Percentiles rank a stretch among this genome's conserved stretches.
phyloP scores from a whole-genome alignment of 2,888 invertebrate genomes.

The Xestia ashworthii region DNA sequence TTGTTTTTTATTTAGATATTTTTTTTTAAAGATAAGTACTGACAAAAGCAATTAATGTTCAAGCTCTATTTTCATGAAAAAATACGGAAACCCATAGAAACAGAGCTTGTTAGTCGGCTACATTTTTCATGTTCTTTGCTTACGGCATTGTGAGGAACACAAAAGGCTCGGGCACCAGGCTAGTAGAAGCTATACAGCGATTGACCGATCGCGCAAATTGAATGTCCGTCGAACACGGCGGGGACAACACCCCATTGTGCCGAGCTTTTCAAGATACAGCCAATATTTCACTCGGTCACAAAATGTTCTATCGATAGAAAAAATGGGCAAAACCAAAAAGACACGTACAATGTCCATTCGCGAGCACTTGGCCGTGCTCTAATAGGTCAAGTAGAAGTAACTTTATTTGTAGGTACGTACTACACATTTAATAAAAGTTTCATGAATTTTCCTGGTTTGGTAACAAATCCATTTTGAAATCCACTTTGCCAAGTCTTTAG shows the following conservation, averaged over 20 bases:
- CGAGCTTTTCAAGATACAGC: slow-evolving; percentile 81
- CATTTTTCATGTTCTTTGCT: slow-evolving; percentile 77
- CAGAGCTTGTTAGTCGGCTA: slow-evolving; percentile 70
- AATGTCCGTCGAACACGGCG: slow-evolving; percentile 84
- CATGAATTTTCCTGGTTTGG: not conserved
- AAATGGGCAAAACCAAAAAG: slow-evolving; percentile 65
- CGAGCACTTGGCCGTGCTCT: slow-evolving; percentile 55
- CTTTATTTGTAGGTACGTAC: slow-evolving; percentile 32
- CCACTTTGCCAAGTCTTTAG: not conserved
- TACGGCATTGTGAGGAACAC: slow-evolving; percentile 82
- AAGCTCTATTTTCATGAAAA: slow-evolving; percentile 37
- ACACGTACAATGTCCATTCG: slow-evolving; percentile 62
- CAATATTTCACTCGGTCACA: slow-evolving; percentile 82
- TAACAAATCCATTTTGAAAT: not conserved
- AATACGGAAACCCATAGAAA: slow-evolving; percentile 56
- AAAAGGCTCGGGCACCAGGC: slow-evolving; percentile 82
- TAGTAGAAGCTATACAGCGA: slow-evolving; percentile 81
- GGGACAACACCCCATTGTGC: slow-evolving; percentile 83
- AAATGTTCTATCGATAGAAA: slow-evolving; percentile 71
- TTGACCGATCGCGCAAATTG: slow-evolving; percentile 89
- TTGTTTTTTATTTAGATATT: not conserved
- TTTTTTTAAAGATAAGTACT: not conserved
- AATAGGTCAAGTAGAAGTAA: slow-evolving; percentile 45
- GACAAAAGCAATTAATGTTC: not conserved
- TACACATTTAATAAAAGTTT: slow-evolving; percentile 19